A percentile compares a stretch with the other conserved stretches of the same genome.
Evolutionary conservation across 2,888 invertebrate genomes (phyloP).

Genomic region (Eubasilissa splendida): DNA sequence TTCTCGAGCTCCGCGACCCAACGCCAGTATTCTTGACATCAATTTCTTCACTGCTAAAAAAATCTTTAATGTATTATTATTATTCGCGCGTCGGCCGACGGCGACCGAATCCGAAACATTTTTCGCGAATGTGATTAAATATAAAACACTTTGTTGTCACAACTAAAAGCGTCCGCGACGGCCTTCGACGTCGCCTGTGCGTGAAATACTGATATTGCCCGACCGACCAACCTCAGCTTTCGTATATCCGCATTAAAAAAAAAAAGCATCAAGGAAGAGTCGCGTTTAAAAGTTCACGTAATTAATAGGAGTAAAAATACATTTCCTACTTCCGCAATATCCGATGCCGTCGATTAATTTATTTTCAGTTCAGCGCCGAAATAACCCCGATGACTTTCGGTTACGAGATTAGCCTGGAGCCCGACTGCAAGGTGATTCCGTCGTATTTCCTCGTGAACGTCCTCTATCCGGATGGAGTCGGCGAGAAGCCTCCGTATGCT

Average conservation of each 20-base stretch:
- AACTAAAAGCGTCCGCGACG: neutral
- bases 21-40: constrained; percentile 17
- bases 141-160: neutral
- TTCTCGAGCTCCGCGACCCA: neutral
- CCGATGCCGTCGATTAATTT: constrained; percentile 18
- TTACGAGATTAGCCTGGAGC: constrained; percentile 5
- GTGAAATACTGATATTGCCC: no score
- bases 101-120: neutral
- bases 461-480: neutral
- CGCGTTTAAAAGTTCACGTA: neutral
- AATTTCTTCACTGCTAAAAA: constrained; percentile 4
- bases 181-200: neutral
- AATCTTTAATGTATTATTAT: neutral
- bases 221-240: neutral
- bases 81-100: neutral
- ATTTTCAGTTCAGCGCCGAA: constrained; percentile 11
- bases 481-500: neutral
- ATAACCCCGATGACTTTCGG: constrained; percentile 34
- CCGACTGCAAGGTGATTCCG: constrained; percentile 15
- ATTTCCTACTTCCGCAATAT: constrained; percentile 33
- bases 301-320: constrained; percentile 24
- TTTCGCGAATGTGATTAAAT: neutral
- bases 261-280: constrained; percentile 15
- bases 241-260: neutral
- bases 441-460: constrained; percentile 16